Conservation (phyloP, 2,888 invertebrate genomes). For the Biston betularia region DNA sequence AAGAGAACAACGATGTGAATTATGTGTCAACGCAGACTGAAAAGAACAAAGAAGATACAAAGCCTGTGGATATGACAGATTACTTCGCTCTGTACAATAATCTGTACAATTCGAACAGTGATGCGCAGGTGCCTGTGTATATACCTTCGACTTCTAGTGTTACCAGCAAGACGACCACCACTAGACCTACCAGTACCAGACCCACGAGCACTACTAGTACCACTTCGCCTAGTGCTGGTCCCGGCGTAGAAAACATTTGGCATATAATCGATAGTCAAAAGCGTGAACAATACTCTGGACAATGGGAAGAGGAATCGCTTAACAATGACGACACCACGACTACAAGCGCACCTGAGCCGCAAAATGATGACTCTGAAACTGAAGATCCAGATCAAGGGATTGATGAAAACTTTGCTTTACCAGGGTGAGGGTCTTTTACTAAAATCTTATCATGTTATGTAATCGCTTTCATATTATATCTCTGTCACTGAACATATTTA, state of each 20-base stretch:
- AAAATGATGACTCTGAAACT: constrained; percentile 36
- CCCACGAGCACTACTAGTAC: constrained; percentile 48
- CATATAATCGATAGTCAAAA: constrained; percentile 80
- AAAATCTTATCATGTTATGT: neutral
- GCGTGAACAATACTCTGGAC: constrained; percentile 62
- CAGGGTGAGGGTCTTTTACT: constrained; percentile 65
- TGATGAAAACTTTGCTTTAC: constrained; percentile 74
- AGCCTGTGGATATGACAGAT: constrained; percentile 60
- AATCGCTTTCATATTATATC: neutral
- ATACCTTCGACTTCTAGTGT: constrained; percentile 51
- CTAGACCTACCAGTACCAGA: constrained; percentile 50
- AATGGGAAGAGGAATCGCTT: constrained; percentile 71
- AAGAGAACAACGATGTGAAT: constrained; percentile 57
- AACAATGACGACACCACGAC: constrained; percentile 46
- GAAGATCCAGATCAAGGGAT: constrained; percentile 43
- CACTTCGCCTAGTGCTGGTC: constrained; percentile 58
- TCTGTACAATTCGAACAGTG: constrained; percentile 56
- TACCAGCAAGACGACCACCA: constrained; percentile 43
- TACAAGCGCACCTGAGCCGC: constrained; percentile 24
- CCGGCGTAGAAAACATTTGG: constrained; percentile 75
- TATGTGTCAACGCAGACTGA: constrained; percentile 49
- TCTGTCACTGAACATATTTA: neutral
- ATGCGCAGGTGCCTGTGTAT: constrained; percentile 58
- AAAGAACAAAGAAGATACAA: constrained; percentile 45
- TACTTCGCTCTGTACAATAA: constrained; percentile 71